Base-by-base conservation (phyloP, 1,140 invertebrate species). In the Drosophila kikkawai region DNA sequence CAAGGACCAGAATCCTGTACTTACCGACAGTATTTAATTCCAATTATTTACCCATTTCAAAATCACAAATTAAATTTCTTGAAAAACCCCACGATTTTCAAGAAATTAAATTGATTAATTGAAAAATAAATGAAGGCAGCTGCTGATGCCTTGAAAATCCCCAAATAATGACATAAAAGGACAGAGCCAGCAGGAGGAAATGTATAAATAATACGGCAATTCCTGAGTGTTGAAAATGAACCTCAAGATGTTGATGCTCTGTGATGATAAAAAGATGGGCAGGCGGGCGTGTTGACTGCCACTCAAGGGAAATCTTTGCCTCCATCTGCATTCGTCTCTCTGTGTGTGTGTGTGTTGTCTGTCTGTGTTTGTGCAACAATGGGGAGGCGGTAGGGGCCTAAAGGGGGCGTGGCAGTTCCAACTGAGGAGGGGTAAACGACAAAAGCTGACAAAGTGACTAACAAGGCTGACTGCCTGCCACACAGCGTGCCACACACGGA, bases 381-480 rank as follows among this genome's bases (percentile, higher is more conserved):
- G 32, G 19, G n/a, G 34, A 36, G 39, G 45, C 37, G 36, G 26
- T 29, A 19, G 66, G 36, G 42, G 34, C 7, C 8, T 15, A 15
- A 36, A 50, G 39, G 53, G 64, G 53, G 47, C 61, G 53, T 75
- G 70, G 67, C 63, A 36, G 13, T 8, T 44, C 64, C 22, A 32
- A 17, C 29, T 8, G 32, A 19, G 50, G n/a, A 11, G 26, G n/a
- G 19, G 22, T 65, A 53, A 82, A 83, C 65, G 68, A 82, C 69
- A 74, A 84, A 84, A 84, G 81, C 81, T 84, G 81, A 84, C 81
- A 84, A 84, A 84, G 81, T 84, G 81, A 84, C 81, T 84, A 84
- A 80, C 76, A 84, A 84, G 80, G 67, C 75, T 82, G 75, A 65
- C 80, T 78, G 80, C 53, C 80, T 79, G 79, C 51, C 64, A 70